Evolutionary conservation across 1,140 invertebrate genomes (phyloP).

Genomic region (Drosophila murphyi): DNA sequence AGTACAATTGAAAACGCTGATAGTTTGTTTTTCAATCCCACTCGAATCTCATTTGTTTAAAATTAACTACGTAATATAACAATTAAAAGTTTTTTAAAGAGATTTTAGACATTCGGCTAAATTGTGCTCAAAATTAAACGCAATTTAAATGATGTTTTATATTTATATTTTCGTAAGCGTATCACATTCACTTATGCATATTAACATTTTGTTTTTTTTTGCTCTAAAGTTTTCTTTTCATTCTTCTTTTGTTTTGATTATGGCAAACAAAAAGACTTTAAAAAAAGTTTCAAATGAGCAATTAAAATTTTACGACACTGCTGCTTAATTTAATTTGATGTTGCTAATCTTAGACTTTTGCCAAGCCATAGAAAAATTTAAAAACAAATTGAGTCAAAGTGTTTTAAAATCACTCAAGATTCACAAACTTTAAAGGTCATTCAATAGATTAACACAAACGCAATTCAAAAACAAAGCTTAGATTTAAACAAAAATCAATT

Average conservation of each 20-base stretch:
- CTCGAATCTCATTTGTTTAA: too few relatives aligned
- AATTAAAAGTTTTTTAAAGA: neutral
- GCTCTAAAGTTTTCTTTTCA: neutral
- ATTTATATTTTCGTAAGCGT: neutral
- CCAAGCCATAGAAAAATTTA: conserved; percentile 12
- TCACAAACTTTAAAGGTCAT: conserved; percentile 14
- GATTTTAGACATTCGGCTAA: neutral
- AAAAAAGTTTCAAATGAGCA: conserved; percentile 61
- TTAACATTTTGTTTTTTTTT: neutral
- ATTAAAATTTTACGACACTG: conserved; percentile 65
- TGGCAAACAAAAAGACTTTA: conserved; percentile 15
- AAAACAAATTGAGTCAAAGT: neutral
- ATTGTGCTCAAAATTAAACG: neutral
- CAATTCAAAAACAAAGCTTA: conserved; percentile 23
- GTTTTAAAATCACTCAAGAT: conserved; percentile 5
- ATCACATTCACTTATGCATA: neutral
- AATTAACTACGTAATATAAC: neutral
- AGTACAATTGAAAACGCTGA: too few relatives aligned
- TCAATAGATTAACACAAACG: neutral
- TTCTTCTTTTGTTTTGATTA: neutral
- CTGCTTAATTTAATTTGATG: conserved; percentile 67
- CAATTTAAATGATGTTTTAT: conserved; percentile 12
- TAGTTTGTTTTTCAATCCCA: too few relatives aligned
- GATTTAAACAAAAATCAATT: conserved; percentile 31
- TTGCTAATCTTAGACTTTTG: conserved; percentile 16